Base-by-base conservation (phyloP, 2,888 invertebrate species). In the Lycophotia porphyrea region DNA sequence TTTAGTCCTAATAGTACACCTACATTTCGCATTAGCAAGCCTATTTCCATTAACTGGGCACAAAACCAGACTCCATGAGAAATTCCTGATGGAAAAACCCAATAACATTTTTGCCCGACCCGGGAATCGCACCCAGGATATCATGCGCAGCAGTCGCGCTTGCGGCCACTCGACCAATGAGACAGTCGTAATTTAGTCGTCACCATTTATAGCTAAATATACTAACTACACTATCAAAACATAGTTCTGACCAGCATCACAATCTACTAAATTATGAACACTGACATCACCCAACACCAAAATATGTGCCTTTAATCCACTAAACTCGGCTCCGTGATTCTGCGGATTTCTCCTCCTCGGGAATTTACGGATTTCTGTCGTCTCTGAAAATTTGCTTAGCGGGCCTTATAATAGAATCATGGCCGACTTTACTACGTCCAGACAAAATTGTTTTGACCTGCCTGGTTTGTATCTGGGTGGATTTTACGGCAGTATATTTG, bases 371-470 rank as follows among this genome's bases (percentile, higher is more conserved):
- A 82, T 76, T 82, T 85, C 76, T 55, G 72, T 42, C 72, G 67
- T 71, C 71, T 65, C 76, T 74, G 80, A 79, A 86, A 82, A 86
- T 86, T 82, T 84, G 83, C 71, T 85, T 80, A 84, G 81, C 74
- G 74, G 58, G 67, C 67, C 76, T 71, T 81, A 68, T 83, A 86
- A 87, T 81, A 55, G 64, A 83, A 85, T 86, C 81, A 85, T 66
- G 72, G 70, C 7, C 74, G 74, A 74, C 82, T 75, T 76, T 86
- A 81, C 76, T 65, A 64, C 64, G 78, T 71, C 84, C 75, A 60
- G 61, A 55, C 74, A 49, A 81, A 84, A 84, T 84, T 77, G 74
- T 85, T 73, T 71, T 81, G 74, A 81, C 84, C 81, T 77, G 70
- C 36, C 21, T 60, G 2, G 63, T 18, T 61, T 68, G 60, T 71